phyloP scores from a whole-genome alignment of 2,888 invertebrate genomes.

The Rhyacophila evoluta region DNA sequence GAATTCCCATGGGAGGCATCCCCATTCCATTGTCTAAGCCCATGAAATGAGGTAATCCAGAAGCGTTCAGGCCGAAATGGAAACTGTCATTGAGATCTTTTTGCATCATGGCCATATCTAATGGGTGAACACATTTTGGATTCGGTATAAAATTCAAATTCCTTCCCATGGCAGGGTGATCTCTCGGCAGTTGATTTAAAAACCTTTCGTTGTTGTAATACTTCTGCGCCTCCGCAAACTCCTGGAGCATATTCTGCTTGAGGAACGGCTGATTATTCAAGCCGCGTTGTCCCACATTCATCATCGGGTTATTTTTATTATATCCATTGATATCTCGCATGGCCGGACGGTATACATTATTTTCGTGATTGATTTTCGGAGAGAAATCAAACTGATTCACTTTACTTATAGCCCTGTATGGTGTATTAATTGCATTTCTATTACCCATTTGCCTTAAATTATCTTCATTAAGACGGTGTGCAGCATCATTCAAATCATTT shows the following conservation, averaged over 20 bases:
- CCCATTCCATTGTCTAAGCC: constrained; percentile 42
- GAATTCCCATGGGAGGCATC: constrained; percentile 40
- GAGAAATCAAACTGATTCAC: constrained; percentile 26
- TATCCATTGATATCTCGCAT: constrained; percentile 24
- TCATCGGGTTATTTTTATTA: constrained; percentile 27
- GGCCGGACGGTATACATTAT: background rate
- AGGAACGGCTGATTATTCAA: background rate
- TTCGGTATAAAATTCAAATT: constrained; percentile 31
- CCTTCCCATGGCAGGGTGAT: constrained; percentile 37
- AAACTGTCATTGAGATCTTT: constrained; percentile 45
- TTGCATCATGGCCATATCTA: constrained; percentile 42
- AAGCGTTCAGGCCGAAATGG: constrained; percentile 30
- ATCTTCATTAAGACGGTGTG: constrained; percentile 3
- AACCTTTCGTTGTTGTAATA: constrained; percentile 35
- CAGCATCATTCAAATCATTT: background rate
- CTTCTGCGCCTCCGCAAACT: constrained; percentile 33
- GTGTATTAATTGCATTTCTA: background rate
- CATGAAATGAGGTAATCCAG: constrained; percentile 31
- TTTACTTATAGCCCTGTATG: constrained; percentile 40
- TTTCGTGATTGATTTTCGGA: background rate
- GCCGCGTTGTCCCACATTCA: background rate
- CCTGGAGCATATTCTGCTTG: constrained; percentile 34
- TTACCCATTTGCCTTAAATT: constrained; percentile 6
- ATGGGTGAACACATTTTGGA: constrained; percentile 27
- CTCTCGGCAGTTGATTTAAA: constrained; percentile 23